These are phyloP conservation scores for Toxotes lorentzi DNA, from an alignment of 2,797 vertebrate genomes.

Conservation along the genomic window DNA sequence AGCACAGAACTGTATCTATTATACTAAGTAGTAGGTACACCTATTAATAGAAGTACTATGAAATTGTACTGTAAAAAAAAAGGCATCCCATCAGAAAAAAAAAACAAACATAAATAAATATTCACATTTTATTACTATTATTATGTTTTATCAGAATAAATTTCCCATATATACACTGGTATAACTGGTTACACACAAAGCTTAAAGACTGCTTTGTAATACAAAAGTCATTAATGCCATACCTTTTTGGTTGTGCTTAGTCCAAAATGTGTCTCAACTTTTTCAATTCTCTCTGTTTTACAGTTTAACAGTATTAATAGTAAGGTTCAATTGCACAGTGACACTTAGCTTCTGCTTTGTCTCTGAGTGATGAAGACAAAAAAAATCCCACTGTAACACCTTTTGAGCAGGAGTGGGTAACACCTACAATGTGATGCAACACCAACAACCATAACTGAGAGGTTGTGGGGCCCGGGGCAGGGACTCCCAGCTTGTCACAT, in stretches of 20 bases:
- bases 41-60: neutral
- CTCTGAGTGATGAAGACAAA: neutral
- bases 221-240: neutral
- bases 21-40: too few relatives aligned
- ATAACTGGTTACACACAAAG: neutral
- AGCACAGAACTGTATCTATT: neutral
- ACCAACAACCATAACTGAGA: slow-evolving; percentile 14
- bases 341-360: slow-evolving; percentile 6
- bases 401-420: slow-evolving; percentile 21
- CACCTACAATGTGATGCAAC: slow-evolving; percentile 16
- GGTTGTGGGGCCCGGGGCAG: neutral
- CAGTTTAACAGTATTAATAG: neutral
- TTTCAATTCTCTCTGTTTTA: neutral
- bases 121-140: neutral
- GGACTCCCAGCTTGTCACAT: slow-evolving; percentile 20
- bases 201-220: neutral
- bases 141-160: neutral
- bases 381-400: neutral
- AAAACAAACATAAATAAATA: neutral
- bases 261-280: neutral
- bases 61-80: neutral
- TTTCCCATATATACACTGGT: neutral
- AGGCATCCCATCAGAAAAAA: neutral
- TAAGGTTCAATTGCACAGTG: neutral
- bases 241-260: slow-evolving; percentile 11